A percentile compares a stretch with the other conserved stretches of the same genome.
These are phyloP conservation scores for Mamestra configurata DNA, from an alignment of 1,140 invertebrate genomes.

Conservation along the genomic window DNA sequence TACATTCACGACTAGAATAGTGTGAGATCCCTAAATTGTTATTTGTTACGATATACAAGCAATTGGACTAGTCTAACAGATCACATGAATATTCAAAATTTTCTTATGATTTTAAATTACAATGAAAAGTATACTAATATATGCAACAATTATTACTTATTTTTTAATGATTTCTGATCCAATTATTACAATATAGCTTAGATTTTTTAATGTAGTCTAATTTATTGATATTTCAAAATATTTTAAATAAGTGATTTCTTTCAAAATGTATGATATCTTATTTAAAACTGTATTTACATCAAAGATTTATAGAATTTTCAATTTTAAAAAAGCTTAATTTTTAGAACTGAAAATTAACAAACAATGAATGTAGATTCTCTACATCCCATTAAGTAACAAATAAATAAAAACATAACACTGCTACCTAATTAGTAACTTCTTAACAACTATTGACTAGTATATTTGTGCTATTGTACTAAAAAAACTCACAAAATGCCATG, in stretches of 20 bases:
- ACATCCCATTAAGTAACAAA: not conserved
- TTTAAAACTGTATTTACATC: constrained; percentile 10
- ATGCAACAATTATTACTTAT: not conserved
- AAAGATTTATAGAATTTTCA: no score
- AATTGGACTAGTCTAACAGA: constrained; percentile 14
- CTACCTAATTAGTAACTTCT: not conserved
- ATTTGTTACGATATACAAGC: constrained; percentile 15
- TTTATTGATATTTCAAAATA: constrained; percentile 25
- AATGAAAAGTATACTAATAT: not conserved
- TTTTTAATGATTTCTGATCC: not conserved
- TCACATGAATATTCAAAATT: constrained; percentile 24
- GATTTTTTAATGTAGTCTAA: not conserved
- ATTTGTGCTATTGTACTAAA: not conserved
- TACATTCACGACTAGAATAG: constrained; percentile 13
- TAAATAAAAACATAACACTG: not conserved
- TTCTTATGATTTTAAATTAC: not conserved
- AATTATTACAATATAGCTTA: not conserved
- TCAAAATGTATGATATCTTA: not conserved
- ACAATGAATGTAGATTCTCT: not conserved
- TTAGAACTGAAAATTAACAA: not conserved
- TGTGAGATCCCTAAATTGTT: not conserved
- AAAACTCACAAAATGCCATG: not conserved
- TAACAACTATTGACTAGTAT: constrained; percentile 14
- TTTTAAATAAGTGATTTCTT: not conserved
- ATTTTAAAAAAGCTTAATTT: no score